Evolutionary conservation across 2,888 invertebrate species (phyloP), one percentile per base, ranked within the genome.

Genomic region (Craniophora ligustri): DNA sequence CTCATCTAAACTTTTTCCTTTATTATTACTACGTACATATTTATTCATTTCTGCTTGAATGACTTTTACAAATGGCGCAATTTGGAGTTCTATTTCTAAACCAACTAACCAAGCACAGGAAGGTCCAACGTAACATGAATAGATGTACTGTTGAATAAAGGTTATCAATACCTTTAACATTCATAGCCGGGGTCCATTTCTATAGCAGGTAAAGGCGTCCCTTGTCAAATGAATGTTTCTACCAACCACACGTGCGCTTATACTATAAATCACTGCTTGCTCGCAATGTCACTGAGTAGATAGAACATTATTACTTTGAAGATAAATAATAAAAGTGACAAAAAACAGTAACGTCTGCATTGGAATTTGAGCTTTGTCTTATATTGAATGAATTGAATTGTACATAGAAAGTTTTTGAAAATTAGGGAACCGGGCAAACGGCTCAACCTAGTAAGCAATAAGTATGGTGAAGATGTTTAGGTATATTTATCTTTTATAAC

Each of bases 121-220:
- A 77, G 79, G 77, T 73, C 76, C 76, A 75, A 77, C 72, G 76
- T 70, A 71, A 77, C 77, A 79, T 84, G 81, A 82, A 84, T 84
- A 84, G 72, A 84, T 83, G 79, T 82, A 77, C 78, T 81, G 78
- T 84, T 86, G 84, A 88, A 85, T 85, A 85, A 84, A 81, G 70
- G 82, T 85, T 85, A 86, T 85, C 86, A 87, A 88, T 84, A 78
- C 78, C 75, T 75, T 73, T 66, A 76, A 77, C 78, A 79, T 82
- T 75, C 74, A 67, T 61, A 75, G 77, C 56, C 65, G 54, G 71
- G 68, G 75, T 67, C 76, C 78, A 77, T 85, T 87, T 86, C 84
- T 84, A 86, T 79, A 87, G 89, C 91, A 91, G 92, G 91, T 91
- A 91, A 72, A 67, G 81, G 75, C 80, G 81, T 86, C 88, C 89